Percentiles rank a stretch among this genome's conserved stretches.
phyloP scores from a whole-genome alignment of 2,113 vertebrate genomes.

The Alosa alosa region DNA sequence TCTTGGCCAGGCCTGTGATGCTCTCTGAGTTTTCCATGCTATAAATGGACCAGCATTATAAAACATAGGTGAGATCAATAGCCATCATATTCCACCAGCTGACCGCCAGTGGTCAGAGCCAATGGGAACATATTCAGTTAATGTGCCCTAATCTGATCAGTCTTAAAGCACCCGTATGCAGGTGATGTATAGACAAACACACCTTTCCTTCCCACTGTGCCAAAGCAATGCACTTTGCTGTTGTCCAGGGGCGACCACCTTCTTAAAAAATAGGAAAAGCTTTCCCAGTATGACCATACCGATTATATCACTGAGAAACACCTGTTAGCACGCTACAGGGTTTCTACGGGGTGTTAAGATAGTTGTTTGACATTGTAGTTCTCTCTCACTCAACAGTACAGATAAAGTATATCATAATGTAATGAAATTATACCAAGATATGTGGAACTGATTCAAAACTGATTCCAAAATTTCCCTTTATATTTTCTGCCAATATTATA shows the following conservation, averaged over 20 bases:
- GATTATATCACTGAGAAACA: not conserved
- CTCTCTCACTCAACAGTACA: too few species aligned
- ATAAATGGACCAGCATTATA: not conserved
- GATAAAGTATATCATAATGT: too few species aligned
- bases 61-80: not conserved
- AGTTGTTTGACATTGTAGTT: too few species aligned
- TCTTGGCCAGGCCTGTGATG: not conserved
- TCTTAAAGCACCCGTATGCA: not conserved
- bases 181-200: not conserved
- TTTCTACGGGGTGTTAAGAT: too few species aligned
- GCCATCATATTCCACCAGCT: not conserved
- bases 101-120: not conserved
- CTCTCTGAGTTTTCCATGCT: not conserved
- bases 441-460: too few species aligned
- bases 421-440: too few species aligned
- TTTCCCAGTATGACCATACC: not conserved
- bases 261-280: not conserved
- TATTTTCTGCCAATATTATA: too few species aligned
- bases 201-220: not conserved
- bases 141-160: not conserved
- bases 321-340: not conserved
- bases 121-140: not conserved
- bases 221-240: not conserved
- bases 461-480: too few species aligned
- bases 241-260: not conserved